phyloP scores from a whole-genome alignment of 2,113 vertebrate genomes.

The Coreoperca whiteheadi region DNA sequence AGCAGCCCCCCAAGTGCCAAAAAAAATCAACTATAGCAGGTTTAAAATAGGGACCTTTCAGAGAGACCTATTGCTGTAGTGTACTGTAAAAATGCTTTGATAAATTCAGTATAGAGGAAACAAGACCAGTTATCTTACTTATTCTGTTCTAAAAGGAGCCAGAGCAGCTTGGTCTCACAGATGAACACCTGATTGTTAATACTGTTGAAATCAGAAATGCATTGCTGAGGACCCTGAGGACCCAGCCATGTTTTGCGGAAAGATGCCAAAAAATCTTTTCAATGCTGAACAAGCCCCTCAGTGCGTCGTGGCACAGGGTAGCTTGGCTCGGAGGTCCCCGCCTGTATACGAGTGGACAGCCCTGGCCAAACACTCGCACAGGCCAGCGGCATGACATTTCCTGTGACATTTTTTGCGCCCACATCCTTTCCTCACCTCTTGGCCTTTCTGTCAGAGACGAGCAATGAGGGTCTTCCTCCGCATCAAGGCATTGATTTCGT shows the following conservation, averaged over 20 bases:
- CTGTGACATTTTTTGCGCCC: constrained; percentile 69
- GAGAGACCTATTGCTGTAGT: no score
- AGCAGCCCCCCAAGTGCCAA: no score
- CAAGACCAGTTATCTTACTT: background rate
- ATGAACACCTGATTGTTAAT: constrained; percentile 6
- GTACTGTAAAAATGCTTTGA: background rate
- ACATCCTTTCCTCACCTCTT: constrained; percentile 54
- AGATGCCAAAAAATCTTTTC: constrained; percentile 31
- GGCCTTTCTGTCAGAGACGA: constrained; percentile 59
- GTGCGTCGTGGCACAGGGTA: background rate
- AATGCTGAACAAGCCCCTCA: background rate
- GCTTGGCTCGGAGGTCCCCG: background rate
- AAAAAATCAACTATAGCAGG: background rate
- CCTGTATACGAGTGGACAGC: constrained; percentile 2
- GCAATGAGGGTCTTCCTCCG: constrained; percentile 17
- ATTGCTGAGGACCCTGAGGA: background rate
- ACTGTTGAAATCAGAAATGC: constrained; percentile 2
- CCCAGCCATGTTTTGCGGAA: accelerated
- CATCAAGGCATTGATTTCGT: constrained; percentile 36
- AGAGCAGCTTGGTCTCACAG: constrained; percentile 8
- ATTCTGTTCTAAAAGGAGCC: background rate
- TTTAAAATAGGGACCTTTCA: background rate
- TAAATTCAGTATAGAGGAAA: background rate
- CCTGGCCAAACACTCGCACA: constrained; percentile 18
- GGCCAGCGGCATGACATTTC: constrained; percentile 73